Base-by-base conservation (phyloP, 1,140 invertebrate genomes). In the Caenorhabditis brenneri region DNA sequence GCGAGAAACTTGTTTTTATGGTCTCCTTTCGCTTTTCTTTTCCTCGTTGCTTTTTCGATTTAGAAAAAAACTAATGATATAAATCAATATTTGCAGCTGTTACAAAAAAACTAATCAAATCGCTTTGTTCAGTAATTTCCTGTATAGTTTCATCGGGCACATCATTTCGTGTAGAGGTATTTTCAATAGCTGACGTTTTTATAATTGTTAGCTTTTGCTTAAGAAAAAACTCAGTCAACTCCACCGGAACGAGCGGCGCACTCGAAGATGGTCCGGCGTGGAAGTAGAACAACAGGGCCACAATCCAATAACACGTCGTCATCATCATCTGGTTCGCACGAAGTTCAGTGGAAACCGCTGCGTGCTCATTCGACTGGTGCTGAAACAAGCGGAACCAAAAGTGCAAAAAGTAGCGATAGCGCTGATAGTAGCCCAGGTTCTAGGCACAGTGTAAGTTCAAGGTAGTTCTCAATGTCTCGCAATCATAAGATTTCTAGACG, bases 251-350 rank as follows among this genome's bases (percentile, higher is more conserved):
- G 65, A 74, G 65, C 29, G 65, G 36, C 22, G 36, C 65, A 74
- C 65, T 74, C 65, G 65, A 74, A 10, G 46, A 74, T 74, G 65
- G 65, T 74, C 65, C 65, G 65, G 36, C 65, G 65, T 74, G 65
- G 65, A 46, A 74, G 65, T 27, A 39, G 65, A 74, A 24, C 36
- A 24, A 10, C 36, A 22, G 65, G 65, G 5, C 36, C 58, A 27
- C 48, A 19, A 6, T 33, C 65, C 3, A 74, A 74, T 10, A 74
- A 74, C 65, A 74, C 65, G 10, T 42, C 60, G 16, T 65, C 65
- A 12, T 74, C 65, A 15, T 65, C 58, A 5, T 65, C 58, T 22
- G 65, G 65, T n/a, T 74, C 65, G 15, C 33, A 46, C 15, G 65
- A 74, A 24, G 19, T 10, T 10, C 65, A 74, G 4, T 74, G 65